Base-by-base conservation (phyloP, 2,888 invertebrate species). In the Dynastes tityus region DNA sequence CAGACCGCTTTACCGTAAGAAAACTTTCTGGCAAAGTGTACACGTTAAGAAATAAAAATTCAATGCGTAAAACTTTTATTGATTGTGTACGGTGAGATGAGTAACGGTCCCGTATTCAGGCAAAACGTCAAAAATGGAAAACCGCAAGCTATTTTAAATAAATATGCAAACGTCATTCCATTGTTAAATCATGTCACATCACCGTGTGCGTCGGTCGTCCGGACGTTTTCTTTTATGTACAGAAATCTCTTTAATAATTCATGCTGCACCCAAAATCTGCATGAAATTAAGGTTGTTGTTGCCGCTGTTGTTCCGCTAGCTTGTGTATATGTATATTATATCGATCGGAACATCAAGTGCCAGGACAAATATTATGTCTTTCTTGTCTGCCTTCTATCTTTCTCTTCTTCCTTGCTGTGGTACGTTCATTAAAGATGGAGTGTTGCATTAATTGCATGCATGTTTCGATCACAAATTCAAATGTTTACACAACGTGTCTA, bases 211-310 rank as follows among this genome's bases (percentile, higher is more conserved):
- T 73, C 58, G 55, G 51, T n/a, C 55, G 55, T 16, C 29, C 40
- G 73, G 61, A 61, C 61, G 40, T 73, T 73, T 61, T 73, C 61
- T 61, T 73, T 61, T 73, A 73, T 40, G 58, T 27, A 73, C 73
- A 13, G 73, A 73, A 73, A 73, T 73, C 73, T 73, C 73, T 73
- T 73, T 73, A 73, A 73, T 73, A 73, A 73, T 73, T 76, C 76
- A 76, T 76, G 76, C 51, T 76, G 65, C 76, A 76, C 76, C 76
- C 76, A 64, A 76, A 76, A 76, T 76, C 76, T 76, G 64, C 76
- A 76, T 76, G 76, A 76, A 76, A 76, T 76, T 76, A 76, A 64
- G 64, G 76, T 51, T 76, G 65, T 64, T 76, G 76, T 76, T 76
- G 73, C 68, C 27, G 68, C 73, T 73, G 73, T 61, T 73, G 61